Evolutionary conservation across 2,888 invertebrate genomes (phyloP).

Genomic region (Caenorhabditis imperialis): DNA sequence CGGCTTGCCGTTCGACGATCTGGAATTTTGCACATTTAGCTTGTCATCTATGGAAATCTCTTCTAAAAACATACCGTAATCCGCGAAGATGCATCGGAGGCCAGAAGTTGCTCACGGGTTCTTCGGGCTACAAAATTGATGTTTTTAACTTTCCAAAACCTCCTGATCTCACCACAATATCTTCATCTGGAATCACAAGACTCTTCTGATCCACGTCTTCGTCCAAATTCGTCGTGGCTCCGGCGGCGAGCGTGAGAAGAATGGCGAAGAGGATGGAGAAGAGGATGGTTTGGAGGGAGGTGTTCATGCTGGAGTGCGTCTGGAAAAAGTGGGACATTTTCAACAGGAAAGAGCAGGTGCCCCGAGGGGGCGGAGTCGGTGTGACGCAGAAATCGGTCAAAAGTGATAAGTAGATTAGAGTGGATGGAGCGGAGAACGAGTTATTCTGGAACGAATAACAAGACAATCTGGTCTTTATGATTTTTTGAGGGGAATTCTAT

Average conservation of each 20-base stretch:
- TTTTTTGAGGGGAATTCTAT: too few relatives aligned
- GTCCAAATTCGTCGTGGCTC: slow-evolving; percentile 9
- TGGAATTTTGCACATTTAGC: too few relatives aligned
- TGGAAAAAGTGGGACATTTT: slow-evolving; percentile 12
- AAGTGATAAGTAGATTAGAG: slow-evolving; percentile 7
- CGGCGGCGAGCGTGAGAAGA: slow-evolving; percentile 23
- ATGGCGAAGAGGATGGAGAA: slow-evolving; percentile 40
- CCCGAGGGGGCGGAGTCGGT: slow-evolving; percentile 13
- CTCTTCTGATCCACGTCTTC: slow-evolving; percentile 28
- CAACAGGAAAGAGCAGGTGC: slow-evolving; percentile 16
- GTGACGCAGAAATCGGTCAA: slow-evolving; percentile 14
- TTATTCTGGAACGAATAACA: background rate
- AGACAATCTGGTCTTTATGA: too few relatives aligned
- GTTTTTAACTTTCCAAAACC: background rate
- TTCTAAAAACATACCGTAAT: slow-evolving; percentile 28
- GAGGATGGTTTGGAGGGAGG: slow-evolving; percentile 31
- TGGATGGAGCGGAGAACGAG: background rate
- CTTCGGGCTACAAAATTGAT: slow-evolving; percentile 14
- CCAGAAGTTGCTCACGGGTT: slow-evolving; percentile 28
- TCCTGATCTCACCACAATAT: slow-evolving; percentile 21
- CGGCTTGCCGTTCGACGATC: slow-evolving; percentile 55
- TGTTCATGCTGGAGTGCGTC: slow-evolving; percentile 36
- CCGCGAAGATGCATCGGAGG: slow-evolving; percentile 45
- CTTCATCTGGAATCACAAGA: slow-evolving; percentile 20
- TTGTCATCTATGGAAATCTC: background rate